Evolutionary conservation across 2,797 vertebrate species (phyloP).

Genomic region (Sebastes kiyomatsui): DNA sequence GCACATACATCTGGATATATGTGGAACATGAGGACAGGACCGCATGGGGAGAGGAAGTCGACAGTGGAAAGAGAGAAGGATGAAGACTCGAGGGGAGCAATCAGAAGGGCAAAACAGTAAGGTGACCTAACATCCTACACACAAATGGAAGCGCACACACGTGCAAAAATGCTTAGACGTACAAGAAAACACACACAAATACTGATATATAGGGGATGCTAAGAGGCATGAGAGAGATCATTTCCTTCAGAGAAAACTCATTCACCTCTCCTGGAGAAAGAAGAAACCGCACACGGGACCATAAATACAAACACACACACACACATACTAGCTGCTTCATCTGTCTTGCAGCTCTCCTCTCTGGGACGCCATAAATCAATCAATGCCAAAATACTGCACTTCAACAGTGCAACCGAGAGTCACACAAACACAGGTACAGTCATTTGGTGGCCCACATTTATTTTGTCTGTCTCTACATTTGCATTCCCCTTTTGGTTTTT

Average conservation of each 20-base stretch:
- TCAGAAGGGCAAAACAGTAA: conserved; percentile 62
- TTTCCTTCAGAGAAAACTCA: conserved; percentile 27
- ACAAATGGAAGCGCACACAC: conserved; percentile 6
- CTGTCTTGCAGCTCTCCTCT: conserved; percentile 33
- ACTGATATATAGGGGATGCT: background rate
- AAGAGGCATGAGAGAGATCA: conserved; percentile 17
- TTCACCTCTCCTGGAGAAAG: conserved; percentile 26
- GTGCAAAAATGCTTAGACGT: conserved; percentile 41
- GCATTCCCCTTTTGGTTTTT: conserved; percentile 35
- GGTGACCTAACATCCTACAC: conserved; percentile 58
- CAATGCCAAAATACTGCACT: conserved; percentile 63
- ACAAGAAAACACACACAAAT: conserved; percentile 15
- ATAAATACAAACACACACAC: conserved; percentile 22
- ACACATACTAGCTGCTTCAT: conserved; percentile 23
- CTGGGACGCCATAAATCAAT: conserved; percentile 63
- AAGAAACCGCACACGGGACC: conserved; percentile 13
- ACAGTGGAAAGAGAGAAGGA: conserved; percentile 32
- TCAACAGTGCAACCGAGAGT: conserved; percentile 9
- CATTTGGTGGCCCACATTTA: conserved; percentile 3
- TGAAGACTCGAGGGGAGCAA: conserved; percentile 50
- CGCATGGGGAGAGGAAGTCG: conserved; percentile 18
- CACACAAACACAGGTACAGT: conserved; percentile 16
- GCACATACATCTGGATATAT: conserved; percentile 44
- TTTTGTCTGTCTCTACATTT: conserved; percentile 24
- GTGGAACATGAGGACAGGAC: conserved; percentile 6